phyloP scores from a whole-genome alignment of 2,888 invertebrate species.

The Heterodera filipjevi region DNA sequence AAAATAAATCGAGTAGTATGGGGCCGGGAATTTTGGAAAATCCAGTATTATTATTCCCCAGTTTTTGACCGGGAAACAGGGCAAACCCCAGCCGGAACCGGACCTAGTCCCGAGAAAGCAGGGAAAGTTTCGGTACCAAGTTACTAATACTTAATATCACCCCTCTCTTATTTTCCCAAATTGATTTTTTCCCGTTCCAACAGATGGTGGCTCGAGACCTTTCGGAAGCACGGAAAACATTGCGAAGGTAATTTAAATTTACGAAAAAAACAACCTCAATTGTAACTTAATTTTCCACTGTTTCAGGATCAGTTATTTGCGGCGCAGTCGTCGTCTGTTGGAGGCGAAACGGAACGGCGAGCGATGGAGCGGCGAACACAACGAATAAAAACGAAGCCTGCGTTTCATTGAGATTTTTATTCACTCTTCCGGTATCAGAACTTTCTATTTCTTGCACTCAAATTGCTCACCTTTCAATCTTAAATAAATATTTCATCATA shows the following conservation, averaged over 20 bases:
- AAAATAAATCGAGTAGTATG: too few relatives aligned
- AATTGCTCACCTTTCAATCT: too few relatives aligned
- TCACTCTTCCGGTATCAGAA: background rate
- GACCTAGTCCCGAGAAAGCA: too few relatives aligned
- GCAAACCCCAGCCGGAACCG: too few relatives aligned
- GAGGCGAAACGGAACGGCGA: conserved; percentile 13
- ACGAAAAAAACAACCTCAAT: too few relatives aligned
- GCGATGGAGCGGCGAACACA: background rate
- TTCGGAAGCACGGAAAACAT: conserved; percentile 8
- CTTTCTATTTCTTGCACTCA: background rate
- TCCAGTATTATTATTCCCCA: too few relatives aligned
- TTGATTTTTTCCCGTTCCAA: background rate
- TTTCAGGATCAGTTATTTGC: conserved; percentile 18
- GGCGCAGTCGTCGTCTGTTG: conserved; percentile 19
- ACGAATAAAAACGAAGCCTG: background rate
- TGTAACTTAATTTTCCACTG: background rate
- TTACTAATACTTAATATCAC: too few relatives aligned
- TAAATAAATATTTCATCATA: background rate
- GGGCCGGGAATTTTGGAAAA: too few relatives aligned
- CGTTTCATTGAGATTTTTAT: background rate
- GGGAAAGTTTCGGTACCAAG: too few relatives aligned
- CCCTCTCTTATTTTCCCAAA: background rate
- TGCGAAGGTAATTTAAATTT: conserved; percentile 1
- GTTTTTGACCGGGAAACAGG: too few relatives aligned
- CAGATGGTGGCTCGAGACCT: background rate